A percentile compares a stretch with the other conserved stretches of the same genome.
Conservation (phyloP, 1,140 invertebrate genomes). For the Hyposmocoma kahamanoa region DNA sequence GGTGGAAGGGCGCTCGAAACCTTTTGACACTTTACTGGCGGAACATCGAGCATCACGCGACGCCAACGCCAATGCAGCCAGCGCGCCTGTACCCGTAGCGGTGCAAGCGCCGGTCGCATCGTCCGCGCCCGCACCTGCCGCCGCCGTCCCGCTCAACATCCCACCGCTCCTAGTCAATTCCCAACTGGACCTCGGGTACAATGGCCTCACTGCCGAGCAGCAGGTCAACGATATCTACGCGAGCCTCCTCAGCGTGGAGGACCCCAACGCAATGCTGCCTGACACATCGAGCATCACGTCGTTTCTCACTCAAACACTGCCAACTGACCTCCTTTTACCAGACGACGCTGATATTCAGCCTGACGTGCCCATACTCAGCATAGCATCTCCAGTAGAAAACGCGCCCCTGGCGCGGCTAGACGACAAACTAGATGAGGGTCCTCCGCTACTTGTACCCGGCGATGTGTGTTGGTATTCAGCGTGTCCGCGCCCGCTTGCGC, state of each 20-base stretch:
- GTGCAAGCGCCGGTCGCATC: constrained; percentile 11
- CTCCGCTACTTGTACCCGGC: constrained; percentile 34
- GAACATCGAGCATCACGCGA: constrained; percentile 80
- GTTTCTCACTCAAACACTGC: constrained; percentile 44
- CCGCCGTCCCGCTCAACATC: constrained; percentile 25
- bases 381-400: constrained; percentile 16
- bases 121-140: constrained; percentile 11
- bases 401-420: constrained; percentile 19
- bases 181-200: constrained; percentile 44
- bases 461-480: constrained; percentile 67
- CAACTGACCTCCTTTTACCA: constrained; percentile 34
- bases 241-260: constrained; percentile 49
- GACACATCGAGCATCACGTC: constrained; percentile 49
- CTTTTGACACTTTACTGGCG: constrained; percentile 85
- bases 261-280: constrained; percentile 38
- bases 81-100: constrained; percentile 10
- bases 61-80: constrained; percentile 24
- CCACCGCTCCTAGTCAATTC: constrained; percentile 49
- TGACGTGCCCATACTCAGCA: constrained; percentile 26
- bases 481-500: constrained; percentile 60
- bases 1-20: constrained; percentile 83
- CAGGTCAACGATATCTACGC: constrained; percentile 60
- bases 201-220: constrained; percentile 49
- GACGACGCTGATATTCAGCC: constrained; percentile 37
- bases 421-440: constrained; percentile 34